Base-by-base conservation (phyloP, 2,888 invertebrate species). In the Atrina japonica region DNA sequence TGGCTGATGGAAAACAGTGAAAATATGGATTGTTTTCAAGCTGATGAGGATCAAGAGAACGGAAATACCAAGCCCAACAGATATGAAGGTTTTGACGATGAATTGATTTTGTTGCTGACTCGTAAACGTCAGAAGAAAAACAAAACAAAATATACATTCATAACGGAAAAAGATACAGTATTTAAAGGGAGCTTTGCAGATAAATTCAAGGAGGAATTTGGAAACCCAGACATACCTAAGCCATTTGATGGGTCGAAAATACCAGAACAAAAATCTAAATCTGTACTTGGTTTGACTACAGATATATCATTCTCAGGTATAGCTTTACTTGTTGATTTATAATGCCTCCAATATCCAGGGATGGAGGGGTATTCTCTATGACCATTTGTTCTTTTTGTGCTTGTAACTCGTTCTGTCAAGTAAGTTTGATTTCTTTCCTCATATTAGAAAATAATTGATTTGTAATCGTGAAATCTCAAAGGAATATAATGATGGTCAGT, bases 161-260 rank as follows among this genome's bases (percentile, higher is more conserved):
- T 88, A 73, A 85, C 87, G n/a, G 88, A 87, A 66, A 75, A 81
- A 61, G 86, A 83, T 35, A 75, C 86, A 2, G 66, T 43, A 18
- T 72, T 72, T 5, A 75, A 79, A 50, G 88, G 88, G 16, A 66
- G 72, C 35, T 88, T 88, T 68, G 76, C 84, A 5, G 75, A 78
- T 58, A 83, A 83, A 53, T 83, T 80, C 60, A 75, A 70, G 41
- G 83, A 84, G 41, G 76, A 76, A 16, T 52, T 70, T n/a, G 80
- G 78, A 14, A 75, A 78, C 21, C 75, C 76, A 47, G 77, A 80
- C 49, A 70, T 81, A 11, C 81, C 77, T 49, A 65, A 71, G 40
- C 78, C 78, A 21, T 83, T 80, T 65, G 66, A 75, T 23, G 83
- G 77, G 18, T 70, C 66, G 47, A 63, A 72, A 60, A 27, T 66